phyloP scores from a whole-genome alignment of 2,888 invertebrate species.

The Eurois occulta region DNA sequence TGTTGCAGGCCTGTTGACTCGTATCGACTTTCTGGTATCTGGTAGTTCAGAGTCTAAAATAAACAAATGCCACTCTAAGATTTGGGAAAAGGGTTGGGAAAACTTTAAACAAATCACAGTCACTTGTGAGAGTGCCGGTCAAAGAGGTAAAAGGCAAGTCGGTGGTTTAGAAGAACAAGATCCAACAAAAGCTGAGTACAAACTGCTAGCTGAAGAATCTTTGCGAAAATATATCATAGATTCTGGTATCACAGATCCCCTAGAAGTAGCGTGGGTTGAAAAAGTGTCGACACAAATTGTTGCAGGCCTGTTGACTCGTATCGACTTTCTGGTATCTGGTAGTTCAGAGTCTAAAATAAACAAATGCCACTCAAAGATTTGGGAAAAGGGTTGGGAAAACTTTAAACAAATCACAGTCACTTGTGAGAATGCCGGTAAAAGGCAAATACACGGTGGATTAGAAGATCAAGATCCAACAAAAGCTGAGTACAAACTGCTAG shows the following conservation, averaged over 20 bases:
- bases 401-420: constrained; percentile 13
- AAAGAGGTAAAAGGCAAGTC: background rate
- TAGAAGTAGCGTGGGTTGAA: constrained; percentile 48
- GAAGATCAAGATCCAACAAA: constrained; percentile 45
- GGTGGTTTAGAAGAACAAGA: constrained; percentile 11
- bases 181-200: background rate
- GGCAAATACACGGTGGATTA: constrained; percentile 32
- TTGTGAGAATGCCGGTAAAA: constrained; percentile 3
- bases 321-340: constrained; percentile 46
- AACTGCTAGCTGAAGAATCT: constrained; percentile 62
- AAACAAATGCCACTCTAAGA: constrained; percentile 67
- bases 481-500: constrained; percentile 57
- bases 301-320: constrained; percentile 59
- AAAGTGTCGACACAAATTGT: constrained; percentile 68
- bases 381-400: constrained; percentile 13
- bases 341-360: background rate
- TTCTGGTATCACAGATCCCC: constrained; percentile 26
- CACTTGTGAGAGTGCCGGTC: constrained; percentile 48
- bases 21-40: constrained; percentile 28
- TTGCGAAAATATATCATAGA: constrained; percentile 58
- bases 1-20: constrained; percentile 56
- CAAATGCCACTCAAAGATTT: constrained; percentile 34
- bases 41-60: background rate
- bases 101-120: constrained; percentile 56
- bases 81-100: constrained; percentile 62